Base-by-base conservation (phyloP, 1,140 invertebrate genomes). In the Batillaria attramentaria region DNA sequence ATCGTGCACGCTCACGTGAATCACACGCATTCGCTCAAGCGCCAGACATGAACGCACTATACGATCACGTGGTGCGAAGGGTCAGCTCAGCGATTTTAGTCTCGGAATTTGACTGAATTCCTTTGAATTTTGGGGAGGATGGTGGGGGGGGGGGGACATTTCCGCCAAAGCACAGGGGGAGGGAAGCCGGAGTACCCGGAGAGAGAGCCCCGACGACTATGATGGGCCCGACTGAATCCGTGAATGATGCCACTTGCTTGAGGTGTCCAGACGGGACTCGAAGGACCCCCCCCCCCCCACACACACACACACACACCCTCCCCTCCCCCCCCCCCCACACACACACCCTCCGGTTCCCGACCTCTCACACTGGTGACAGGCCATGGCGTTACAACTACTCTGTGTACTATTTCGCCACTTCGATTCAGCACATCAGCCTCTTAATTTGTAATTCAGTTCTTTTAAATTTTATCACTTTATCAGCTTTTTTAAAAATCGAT, bases 231-330 rank as follows among this genome's bases (percentile, higher is more conserved):
- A 94, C 60, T 92, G 91, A 1, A 96, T 94, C 77, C 94, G 93
- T 77, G 95, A 91, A 24, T 94, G 93, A 90, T 97, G 96, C 96
- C 96, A 97, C 88, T 97, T 95, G 84, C 93, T 94, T 31, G 93
- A 90, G 18, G 93, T 89, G 68, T 86, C 83, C 70, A 79, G 83
- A 86, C 87, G 87, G 65, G 6, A 66, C 28, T 37, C 33, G 16
- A 13, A 62, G 8, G 6, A 62, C 6, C n/a, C 62, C 28, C 62
- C 13, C 31, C 13, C 31, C 62, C 28, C 28, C n/a, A 65, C 1
- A 81, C 81, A 78, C 57, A 75, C 13, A 79, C 50, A 66, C 37
- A 33, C 78, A 93, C 66, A 41, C 8, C 20, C 31, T 6, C 31
- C 5, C 62, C 5, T n/a, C 62, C 18, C 31, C 39, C 91, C 81